These are phyloP conservation scores for Malthinus flaveolus DNA, from an alignment of 2,888 invertebrate genomes.

Conservation along the genomic window DNA sequence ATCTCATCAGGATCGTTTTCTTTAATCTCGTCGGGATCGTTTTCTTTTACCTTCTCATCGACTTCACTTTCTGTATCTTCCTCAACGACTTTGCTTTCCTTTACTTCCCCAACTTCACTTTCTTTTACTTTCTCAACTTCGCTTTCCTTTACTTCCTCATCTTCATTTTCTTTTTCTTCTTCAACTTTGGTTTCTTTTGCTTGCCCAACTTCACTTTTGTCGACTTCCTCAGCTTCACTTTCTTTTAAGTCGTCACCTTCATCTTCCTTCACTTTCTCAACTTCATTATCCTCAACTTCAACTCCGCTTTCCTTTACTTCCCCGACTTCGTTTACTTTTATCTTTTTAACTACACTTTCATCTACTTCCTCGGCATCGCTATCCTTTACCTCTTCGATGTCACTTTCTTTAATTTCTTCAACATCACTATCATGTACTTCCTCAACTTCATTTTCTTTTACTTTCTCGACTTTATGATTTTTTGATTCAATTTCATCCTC, in stretches of 20 bases:
- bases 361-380: not conserved
- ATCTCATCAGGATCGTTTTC: too few relatives aligned
- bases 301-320: not conserved
- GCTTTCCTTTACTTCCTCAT: not conserved
- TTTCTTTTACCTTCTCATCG: too few relatives aligned
- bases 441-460: not conserved
- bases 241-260: not conserved
- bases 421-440: slow-evolving; percentile 10
- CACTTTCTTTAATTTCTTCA: not conserved
- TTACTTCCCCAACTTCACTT: slow-evolving; percentile 3
- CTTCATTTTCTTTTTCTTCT: slow-evolving; percentile 7
- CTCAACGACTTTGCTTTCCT: too few relatives aligned
- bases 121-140: not conserved
- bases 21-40: too few relatives aligned
- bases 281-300: slow-evolving; percentile 10
- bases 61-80: too few relatives aligned
- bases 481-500: not conserved
- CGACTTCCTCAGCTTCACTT: not conserved
- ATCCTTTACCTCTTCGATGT: slow-evolving; percentile 5
- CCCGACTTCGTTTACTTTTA: slow-evolving; percentile 1
- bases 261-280: not conserved
- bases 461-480: not conserved
- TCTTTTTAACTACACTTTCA: slow-evolving; percentile 3
- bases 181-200: too few relatives aligned
- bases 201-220: slow-evolving; percentile 6